Evolutionary conservation across 1,140 invertebrate genomes (phyloP).

Genomic region (Tetramorium simillimum): DNA sequence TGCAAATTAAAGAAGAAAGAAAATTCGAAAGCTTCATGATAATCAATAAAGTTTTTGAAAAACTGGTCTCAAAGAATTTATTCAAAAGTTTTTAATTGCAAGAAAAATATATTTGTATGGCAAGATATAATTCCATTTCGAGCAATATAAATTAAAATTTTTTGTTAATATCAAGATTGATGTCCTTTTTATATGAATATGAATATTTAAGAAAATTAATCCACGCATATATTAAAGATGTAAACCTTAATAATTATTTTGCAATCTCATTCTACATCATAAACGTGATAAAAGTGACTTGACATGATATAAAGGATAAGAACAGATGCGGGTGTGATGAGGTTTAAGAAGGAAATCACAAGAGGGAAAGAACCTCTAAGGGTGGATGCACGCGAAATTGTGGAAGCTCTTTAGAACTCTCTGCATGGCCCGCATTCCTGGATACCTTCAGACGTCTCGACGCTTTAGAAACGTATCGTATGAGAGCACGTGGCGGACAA

Average conservation of each 20-base stretch:
- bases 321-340: constrained; percentile 44
- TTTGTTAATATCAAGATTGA: not conserved
- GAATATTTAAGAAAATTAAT: not conserved
- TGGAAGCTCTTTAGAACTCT: constrained; percentile 76
- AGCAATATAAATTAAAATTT: not conserved
- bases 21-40: not conserved
- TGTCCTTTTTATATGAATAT: not conserved
- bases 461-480: constrained; percentile 44
- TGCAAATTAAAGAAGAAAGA: not conserved
- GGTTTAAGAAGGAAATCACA: constrained; percentile 4
- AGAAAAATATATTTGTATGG: not conserved
- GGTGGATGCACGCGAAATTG: constrained; percentile 70
- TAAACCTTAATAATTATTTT: not conserved
- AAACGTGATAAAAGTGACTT: constrained; percentile 1
- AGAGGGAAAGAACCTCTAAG: constrained; percentile 16
- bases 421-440: constrained; percentile 71
- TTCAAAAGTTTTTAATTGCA: not conserved
- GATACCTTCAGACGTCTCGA: constrained; percentile 64
- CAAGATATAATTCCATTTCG: not conserved
- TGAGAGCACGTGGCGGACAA: constrained; percentile 21
- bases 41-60: not conserved
- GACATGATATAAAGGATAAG: constrained; percentile 37
- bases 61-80: not conserved
- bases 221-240: not conserved
- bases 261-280: not conserved